A percentile compares a stretch with the other conserved stretches of the same genome.
phyloP scores from a whole-genome alignment of 2,797 vertebrate genomes.

The Furcifer pardalis region DNA sequence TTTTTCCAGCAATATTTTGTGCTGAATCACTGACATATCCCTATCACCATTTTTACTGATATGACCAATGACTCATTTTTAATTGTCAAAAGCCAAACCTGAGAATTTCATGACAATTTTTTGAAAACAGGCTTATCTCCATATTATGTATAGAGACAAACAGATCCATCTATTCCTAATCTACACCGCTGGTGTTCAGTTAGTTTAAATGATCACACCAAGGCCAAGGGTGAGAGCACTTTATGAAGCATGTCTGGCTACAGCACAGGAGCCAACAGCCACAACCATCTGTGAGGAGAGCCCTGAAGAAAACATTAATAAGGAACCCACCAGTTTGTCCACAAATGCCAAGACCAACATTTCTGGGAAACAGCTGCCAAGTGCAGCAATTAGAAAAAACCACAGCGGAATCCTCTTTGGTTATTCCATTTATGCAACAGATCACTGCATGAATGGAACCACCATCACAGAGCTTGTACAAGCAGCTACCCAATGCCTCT shows the following conservation, averaged over 20 bases:
- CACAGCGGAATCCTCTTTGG: no score
- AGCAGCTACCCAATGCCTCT: no score
- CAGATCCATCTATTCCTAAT: background rate
- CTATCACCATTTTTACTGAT: background rate
- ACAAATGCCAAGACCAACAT: background rate
- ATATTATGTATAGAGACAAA: background rate
- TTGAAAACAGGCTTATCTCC: background rate
- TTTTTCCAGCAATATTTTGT: background rate
- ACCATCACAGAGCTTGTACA: no score
- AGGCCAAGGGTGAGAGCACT: no score
- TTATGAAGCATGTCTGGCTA: no score
- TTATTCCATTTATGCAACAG: no score
- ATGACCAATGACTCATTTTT: background rate
- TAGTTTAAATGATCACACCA: no score
- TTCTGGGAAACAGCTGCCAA: background rate
- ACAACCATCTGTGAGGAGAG: no score
- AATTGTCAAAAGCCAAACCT: background rate
- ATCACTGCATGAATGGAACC: no score
- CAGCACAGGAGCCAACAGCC: no score
- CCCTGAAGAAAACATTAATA: no score
- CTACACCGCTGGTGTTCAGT: background rate
- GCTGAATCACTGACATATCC: background rate
- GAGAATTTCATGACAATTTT: background rate
- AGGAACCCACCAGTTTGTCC: background rate
- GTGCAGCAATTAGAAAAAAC: background rate